Base-by-base conservation (phyloP, 2,113 vertebrate species). In the Actenoides hombroni region DNA sequence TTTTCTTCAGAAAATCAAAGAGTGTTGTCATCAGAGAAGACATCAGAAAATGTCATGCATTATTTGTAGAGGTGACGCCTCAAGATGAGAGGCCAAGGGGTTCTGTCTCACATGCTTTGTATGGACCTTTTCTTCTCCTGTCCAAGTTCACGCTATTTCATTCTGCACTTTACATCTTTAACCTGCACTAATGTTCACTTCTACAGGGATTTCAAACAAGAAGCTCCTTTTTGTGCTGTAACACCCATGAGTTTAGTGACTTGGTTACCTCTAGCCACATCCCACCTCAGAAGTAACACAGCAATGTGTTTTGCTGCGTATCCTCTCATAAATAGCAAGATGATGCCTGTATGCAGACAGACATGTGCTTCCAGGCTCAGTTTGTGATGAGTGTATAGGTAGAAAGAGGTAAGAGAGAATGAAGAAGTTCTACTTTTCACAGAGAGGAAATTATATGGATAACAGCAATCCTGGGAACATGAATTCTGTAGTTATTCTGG, bases 1-100 rank as follows among this genome's bases (percentile, higher is more conserved):
- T 76, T 87, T 85, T 80, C 79, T 90, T 94, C 81, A 73, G 84
- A 87, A 97, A 95, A 96, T 94, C 94, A 97, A 88, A 91, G 90
- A 64, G 25, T 2, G 2, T 37, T 92, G 54, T 91, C 89, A 71
- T 37, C 74, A n/a, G 40, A 75, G 71, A 42, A 83, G 68, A 42
- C 51, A 64, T 35, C 54, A 83, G 54, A 91, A 85, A 53, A 92
- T 18, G 60, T 10, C 44, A 42, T 81, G 37, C 2, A 1, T 74
- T 90, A 42, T 92, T 80, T 91, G 67, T 16, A 29, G 86, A 78
- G 60, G 84, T 60, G 75, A 88, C 4, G 7, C 80, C 84, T 94
- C 3, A 29, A 29, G 39, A 44, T 29, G 40, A 54, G 51, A 51
- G 25, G 61, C 69, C 48, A 7, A 53, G 19, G 65, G 21, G 63